Evolutionary conservation across 2,797 vertebrate genomes (phyloP).

Genomic region (Acipenser transmontanus): DNA sequence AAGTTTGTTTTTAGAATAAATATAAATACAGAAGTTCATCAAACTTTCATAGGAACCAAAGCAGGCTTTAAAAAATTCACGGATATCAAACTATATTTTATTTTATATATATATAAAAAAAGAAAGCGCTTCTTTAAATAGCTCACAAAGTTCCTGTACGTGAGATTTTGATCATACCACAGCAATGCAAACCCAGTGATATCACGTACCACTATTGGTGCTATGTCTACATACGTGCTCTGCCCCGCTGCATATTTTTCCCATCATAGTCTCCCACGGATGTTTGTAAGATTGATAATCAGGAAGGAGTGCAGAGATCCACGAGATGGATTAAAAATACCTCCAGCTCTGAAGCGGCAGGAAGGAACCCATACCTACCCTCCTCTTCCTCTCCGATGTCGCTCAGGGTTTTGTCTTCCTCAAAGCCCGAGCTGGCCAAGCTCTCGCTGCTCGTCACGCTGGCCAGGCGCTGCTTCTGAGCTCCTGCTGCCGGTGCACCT

Average conservation of each 20-base stretch:
- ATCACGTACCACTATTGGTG: not conserved
- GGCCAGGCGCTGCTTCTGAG: slow-evolving; percentile 40
- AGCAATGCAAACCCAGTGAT: not conserved
- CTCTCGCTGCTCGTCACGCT: slow-evolving; percentile 57
- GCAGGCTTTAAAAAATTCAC: too few relatives aligned
- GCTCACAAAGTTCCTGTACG: too few relatives aligned
- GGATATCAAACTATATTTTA: not conserved
- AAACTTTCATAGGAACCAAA: too few relatives aligned
- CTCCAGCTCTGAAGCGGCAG: slow-evolving; percentile 39
- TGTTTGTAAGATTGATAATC: slow-evolving; percentile 64
- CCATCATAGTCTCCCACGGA: slow-evolving; percentile 46
- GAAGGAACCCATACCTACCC: slow-evolving; percentile 64
- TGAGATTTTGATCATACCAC: too few relatives aligned
- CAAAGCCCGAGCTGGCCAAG: slow-evolving; percentile 55
- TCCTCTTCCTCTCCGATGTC: slow-evolving; percentile 59
- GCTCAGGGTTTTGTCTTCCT: slow-evolving; percentile 61
- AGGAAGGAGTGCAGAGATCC: slow-evolving; percentile 56
- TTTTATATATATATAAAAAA: not conserved
- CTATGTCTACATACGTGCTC: not conserved
- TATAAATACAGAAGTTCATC: too few relatives aligned
- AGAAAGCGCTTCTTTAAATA: not conserved
- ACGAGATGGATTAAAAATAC: slow-evolving; percentile 55
- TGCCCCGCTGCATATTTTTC: not conserved
- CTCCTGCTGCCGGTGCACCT: slow-evolving; percentile 31
- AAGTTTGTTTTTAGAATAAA: too few relatives aligned